phyloP scores from a whole-genome alignment of 2,888 invertebrate genomes.

The Aelia acuminata region DNA sequence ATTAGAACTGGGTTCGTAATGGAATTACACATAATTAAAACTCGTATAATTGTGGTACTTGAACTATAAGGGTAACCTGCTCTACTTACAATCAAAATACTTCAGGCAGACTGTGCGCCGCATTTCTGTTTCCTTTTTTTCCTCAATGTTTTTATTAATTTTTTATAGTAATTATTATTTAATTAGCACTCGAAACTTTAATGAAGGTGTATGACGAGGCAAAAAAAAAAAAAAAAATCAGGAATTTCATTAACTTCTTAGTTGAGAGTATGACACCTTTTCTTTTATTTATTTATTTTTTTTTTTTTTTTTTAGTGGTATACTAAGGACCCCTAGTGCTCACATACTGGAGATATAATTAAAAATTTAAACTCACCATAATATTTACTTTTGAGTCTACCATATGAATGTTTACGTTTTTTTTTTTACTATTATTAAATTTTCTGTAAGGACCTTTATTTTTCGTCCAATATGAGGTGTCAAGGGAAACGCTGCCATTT shows the following conservation, averaged over 20 bases:
- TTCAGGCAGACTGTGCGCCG: background rate
- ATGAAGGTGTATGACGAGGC: background rate
- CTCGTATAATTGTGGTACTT: background rate
- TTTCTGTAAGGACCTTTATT: background rate
- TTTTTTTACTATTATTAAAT: background rate
- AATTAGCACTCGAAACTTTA: background rate
- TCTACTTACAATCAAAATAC: background rate
- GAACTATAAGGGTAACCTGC: background rate
- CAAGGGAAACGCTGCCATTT: background rate
- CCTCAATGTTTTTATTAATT: background rate
- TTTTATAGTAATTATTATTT: background rate
- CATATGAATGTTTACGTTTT: conserved; percentile 1
- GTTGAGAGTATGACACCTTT: background rate
- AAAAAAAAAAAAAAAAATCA: conserved; percentile 24
- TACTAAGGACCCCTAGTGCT: background rate
- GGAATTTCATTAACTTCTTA: conserved; percentile 11
- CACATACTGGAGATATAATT: background rate
- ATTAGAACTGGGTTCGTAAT: too few species aligned
- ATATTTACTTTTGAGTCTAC: conserved; percentile 8
- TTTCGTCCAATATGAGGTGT: conserved; percentile 15
- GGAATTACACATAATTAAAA: background rate
- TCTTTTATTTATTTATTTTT: background rate
- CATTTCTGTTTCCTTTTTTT: background rate
- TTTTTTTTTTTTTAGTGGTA: background rate
- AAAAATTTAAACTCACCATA: conserved; percentile 24